Evolutionary conservation across 2,113 vertebrate species (phyloP), one percentile per base, ranked within the genome.

Genomic region (Mormyrus lacerda): DNA sequence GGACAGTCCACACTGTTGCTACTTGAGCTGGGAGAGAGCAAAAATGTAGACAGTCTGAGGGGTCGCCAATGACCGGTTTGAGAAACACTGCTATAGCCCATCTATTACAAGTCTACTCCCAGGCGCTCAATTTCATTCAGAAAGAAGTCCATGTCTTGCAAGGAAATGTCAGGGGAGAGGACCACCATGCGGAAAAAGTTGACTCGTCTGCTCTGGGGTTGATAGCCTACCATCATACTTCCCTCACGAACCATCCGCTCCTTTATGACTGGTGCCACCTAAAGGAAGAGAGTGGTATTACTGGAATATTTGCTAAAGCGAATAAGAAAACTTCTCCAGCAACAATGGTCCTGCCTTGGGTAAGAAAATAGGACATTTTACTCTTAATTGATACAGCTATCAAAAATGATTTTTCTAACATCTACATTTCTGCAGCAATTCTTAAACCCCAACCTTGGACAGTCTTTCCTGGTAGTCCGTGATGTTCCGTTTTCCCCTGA

Each of bases 201-300:
- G 88, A 93, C 93, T 5, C 10, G 86, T 89, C 89, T 55, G 15
- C 94, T 94, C 0, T 94, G 95, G 31, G 96, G 96, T 91, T 97
- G 97, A 92, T 97, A 97, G 51, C 96, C 92, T 4, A 97, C 94
- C 96, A 97, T 96, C 96, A 97, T 96, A 47, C 96, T 95, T 3
- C 97, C 97, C 76, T 91, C 87, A 88, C 94, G 95, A 90, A 97
- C 90, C 97, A 97, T 97, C 82, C 93, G 92, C 82, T 97, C 96
- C 92, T 97, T 97, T 87, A 97, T 94, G 2, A 92, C 1, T 0
- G 97, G 96, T 0, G 97, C 96, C 91, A 97, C 97, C 97, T 97
- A 91, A 1, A 3, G 21, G 19, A 39, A 11, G 87, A 6, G 73
- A 47, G 21, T 4, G 39, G 42, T 84, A 89, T 51, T 61, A 45